phyloP scores from a whole-genome alignment of 2,113 vertebrate genomes.

The Candoia aspera region DNA sequence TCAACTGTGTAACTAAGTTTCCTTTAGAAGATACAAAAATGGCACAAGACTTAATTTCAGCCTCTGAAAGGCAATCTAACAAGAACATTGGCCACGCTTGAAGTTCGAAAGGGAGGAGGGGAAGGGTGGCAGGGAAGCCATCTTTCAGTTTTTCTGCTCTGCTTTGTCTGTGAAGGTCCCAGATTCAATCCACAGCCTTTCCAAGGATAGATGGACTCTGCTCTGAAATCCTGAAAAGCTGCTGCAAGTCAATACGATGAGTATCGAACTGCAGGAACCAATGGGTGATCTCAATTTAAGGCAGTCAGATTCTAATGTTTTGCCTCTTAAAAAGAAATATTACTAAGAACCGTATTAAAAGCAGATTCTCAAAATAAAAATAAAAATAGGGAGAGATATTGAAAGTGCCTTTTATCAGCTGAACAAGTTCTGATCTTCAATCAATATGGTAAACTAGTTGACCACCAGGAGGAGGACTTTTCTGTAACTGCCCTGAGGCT shows the following conservation, averaged over 20 bases:
- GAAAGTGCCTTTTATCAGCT: not conserved
- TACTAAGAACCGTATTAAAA: not conserved
- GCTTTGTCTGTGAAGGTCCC: too few species aligned
- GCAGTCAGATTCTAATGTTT: too few species aligned
- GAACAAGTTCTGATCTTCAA: not conserved
- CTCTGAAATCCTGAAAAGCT: too few species aligned
- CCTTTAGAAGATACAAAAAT: not conserved
- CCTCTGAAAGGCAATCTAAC: not conserved
- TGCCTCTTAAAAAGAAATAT: not conserved
- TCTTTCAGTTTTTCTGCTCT: too few species aligned
- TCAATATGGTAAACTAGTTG: not conserved
- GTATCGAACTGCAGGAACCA: too few species aligned
- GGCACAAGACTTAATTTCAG: not conserved
- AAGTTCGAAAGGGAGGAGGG: too few species aligned
- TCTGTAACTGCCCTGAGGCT: not conserved
- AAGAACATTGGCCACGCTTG: not conserved
- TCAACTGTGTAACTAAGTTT: not conserved
- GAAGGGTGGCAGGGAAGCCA: too few species aligned
- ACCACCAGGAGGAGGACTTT: not conserved
- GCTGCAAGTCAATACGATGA: too few species aligned
- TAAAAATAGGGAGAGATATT: not conserved
- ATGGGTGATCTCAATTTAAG: too few species aligned
- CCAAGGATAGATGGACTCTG: too few species aligned
- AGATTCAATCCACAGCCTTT: too few species aligned
- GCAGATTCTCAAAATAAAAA: not conserved